phyloP scores from a whole-genome alignment of 2,113 vertebrate genomes.

The Alaudala cheleensis region DNA sequence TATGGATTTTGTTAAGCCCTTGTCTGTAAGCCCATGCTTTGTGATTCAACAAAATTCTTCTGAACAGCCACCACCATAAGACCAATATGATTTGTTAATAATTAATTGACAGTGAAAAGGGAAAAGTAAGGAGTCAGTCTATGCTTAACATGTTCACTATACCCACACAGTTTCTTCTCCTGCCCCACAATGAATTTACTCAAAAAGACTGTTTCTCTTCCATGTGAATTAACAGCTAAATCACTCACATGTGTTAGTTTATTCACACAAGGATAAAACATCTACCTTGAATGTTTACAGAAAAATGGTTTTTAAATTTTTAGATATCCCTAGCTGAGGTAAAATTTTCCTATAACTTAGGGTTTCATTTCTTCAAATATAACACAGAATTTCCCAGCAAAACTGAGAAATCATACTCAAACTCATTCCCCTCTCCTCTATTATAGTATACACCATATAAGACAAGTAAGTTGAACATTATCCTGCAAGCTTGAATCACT shows the following conservation, averaged over 20 bases:
- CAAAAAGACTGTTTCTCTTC: not conserved
- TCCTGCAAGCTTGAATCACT: not conserved
- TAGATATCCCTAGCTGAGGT: fast-evolving
- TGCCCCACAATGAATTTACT: not conserved
- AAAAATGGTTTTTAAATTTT: not conserved
- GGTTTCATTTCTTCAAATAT: not conserved
- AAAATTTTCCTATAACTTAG: not conserved
- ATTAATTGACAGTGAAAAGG: not conserved
- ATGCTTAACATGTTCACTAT: not conserved
- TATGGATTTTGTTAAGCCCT: not conserved
- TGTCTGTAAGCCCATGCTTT: not conserved
- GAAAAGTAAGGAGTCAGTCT: not conserved
- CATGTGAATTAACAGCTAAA: not conserved
- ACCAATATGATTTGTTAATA: not conserved
- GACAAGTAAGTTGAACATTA: not conserved
- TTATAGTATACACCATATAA: not conserved
- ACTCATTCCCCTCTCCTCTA: not conserved
- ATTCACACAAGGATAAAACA: not conserved
- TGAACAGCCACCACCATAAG: not conserved
- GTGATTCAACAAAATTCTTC: not conserved
- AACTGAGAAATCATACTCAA: not conserved
- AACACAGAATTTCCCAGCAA: not conserved
- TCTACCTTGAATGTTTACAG: not conserved
- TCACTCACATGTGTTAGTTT: fast-evolving
- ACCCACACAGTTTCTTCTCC: not conserved